A percentile compares a stretch with the other conserved stretches of the same genome.
Evolutionary conservation across 2,797 vertebrate genomes (phyloP).

Genomic region (Enteromius unitaeniatus): DNA sequence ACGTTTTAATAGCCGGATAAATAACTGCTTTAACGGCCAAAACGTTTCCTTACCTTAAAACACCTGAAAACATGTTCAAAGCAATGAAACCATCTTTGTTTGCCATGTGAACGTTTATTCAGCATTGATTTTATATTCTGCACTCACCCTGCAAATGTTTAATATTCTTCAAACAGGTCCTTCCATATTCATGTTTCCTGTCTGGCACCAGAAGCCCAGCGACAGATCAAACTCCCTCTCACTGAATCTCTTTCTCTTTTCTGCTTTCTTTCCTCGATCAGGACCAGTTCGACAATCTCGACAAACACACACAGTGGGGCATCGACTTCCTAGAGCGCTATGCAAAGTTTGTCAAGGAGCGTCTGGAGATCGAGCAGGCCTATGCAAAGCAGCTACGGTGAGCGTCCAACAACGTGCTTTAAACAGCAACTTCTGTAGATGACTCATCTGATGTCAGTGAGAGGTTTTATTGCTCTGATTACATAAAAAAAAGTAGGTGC

Average conservation of each 20-base stretch:
- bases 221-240: slow-evolving; percentile 5
- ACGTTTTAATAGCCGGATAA: background rate
- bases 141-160: background rate
- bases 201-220: slow-evolving; percentile 38
- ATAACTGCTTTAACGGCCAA: background rate
- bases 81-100: slow-evolving; percentile 21
- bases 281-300: slow-evolving; percentile 99
- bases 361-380: slow-evolving; percentile 96
- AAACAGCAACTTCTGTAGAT: background rate
- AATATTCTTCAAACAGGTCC: slow-evolving; percentile 40
- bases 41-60: background rate
- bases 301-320: slow-evolving; percentile 99
- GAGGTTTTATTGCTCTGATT: background rate
- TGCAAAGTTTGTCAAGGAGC: slow-evolving; percentile 97
- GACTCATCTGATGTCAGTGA: background rate
- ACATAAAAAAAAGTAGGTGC: background rate
- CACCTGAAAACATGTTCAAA: background rate
- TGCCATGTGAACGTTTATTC: slow-evolving; percentile 12
- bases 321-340: slow-evolving; percentile 99
- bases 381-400: slow-evolving; percentile 98
- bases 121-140: slow-evolving; percentile 15
- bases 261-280: slow-evolving; percentile 70
- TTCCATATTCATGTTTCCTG: slow-evolving; percentile 50
- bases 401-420: slow-evolving; percentile 45
- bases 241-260: slow-evolving; percentile 22